Evolutionary conservation across 1,140 invertebrate species (phyloP).

Genomic region (Trialeurodes vaporariorum): DNA sequence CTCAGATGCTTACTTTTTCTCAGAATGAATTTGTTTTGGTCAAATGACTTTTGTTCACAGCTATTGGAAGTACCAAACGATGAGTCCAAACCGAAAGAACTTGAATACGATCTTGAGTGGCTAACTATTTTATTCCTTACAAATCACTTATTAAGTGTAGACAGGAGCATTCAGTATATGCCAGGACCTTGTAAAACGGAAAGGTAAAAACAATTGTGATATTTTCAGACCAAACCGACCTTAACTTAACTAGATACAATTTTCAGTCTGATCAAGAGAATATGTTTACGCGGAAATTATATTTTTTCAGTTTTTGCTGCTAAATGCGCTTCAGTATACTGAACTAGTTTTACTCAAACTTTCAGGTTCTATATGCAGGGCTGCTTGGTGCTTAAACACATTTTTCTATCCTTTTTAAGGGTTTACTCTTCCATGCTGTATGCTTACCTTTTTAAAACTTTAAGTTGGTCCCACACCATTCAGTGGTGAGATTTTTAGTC

Average conservation of each 20-base stretch:
- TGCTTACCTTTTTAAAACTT: too few species aligned
- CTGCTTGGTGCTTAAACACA: too few species aligned
- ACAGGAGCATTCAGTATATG: conserved; percentile 56
- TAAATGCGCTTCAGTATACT: neutral
- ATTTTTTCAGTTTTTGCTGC: neutral
- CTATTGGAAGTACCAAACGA: conserved; percentile 40
- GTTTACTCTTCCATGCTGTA: too few species aligned
- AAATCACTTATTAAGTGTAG: conserved; percentile 73
- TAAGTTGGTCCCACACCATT: too few species aligned
- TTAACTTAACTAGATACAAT: conserved; percentile 15
- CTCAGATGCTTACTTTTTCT: too few species aligned
- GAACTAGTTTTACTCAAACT: too few species aligned
- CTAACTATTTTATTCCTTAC: conserved; percentile 73
- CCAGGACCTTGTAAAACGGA: conserved; percentile 57
- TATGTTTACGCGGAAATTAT: neutral
- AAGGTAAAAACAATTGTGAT: conserved; percentile 38
- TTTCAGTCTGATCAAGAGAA: conserved; percentile 10
- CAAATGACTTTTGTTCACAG: too few species aligned
- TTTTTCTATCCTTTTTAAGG: too few species aligned
- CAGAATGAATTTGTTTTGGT: too few species aligned
- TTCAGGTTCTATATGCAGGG: too few species aligned
- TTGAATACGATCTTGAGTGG: conserved; percentile 91
- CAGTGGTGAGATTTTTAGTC: too few species aligned
- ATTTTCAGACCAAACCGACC: conserved; percentile 10
- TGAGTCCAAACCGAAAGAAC: conserved; percentile 40